These are phyloP conservation scores for Pituophis catenifer DNA, from an alignment of 2,113 vertebrate genomes.

Conservation along the genomic window DNA sequence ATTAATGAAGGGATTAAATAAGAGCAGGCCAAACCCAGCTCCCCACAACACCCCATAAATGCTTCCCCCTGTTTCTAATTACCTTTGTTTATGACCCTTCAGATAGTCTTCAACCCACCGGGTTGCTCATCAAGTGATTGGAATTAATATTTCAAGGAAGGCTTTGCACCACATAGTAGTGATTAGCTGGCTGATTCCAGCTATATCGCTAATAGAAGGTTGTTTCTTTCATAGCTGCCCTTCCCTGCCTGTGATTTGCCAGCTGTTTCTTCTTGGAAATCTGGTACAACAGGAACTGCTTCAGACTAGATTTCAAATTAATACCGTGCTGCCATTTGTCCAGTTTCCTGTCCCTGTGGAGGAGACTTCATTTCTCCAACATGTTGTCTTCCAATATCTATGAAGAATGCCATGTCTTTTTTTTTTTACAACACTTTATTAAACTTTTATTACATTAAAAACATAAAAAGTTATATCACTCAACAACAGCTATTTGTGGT, in stretches of 20 bases:
- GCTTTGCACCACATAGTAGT: not conserved
- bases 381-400: not conserved
- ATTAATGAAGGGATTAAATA: constrained; percentile 67
- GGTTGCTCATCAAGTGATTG: constrained; percentile 53
- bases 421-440: too few relatives aligned
- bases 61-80: constrained; percentile 65
- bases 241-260: not conserved
- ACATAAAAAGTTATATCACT: too few relatives aligned
- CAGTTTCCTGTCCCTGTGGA: not conserved
- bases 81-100: constrained; percentile 66
- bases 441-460: too few relatives aligned
- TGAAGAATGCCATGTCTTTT: not conserved
- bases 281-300: not conserved
- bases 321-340: not conserved
- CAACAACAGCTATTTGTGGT: too few relatives aligned
- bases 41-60: constrained; percentile 63
- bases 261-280: constrained; percentile 8
- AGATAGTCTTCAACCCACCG: constrained; percentile 53
- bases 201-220: not conserved
- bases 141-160: constrained; percentile 55
- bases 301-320: not conserved
- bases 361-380: not conserved
- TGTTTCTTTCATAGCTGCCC: not conserved
- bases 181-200: constrained; percentile 6
- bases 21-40: constrained; percentile 61